Evolutionary conservation across 1,140 invertebrate genomes (phyloP), one percentile per base, ranked within the genome.

Genomic region (Drosophila pallidifrons): DNA sequence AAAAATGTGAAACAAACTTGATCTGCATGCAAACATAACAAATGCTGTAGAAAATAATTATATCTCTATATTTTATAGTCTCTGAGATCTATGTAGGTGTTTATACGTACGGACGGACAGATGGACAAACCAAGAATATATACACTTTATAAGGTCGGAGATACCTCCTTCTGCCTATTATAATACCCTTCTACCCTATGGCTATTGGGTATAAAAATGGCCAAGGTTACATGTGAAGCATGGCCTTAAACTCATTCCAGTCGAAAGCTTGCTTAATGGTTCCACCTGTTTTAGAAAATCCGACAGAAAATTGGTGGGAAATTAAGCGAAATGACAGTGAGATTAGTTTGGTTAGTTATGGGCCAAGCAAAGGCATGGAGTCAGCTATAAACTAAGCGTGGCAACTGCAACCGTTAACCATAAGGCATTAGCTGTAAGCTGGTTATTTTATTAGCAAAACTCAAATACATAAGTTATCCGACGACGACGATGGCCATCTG

Each of bases 381-480:
- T 1, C 1, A 43, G n/a, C n/a, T n/a, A 43, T 43, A 43, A 41
- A 43, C 41, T 43, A 43, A 43, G 41, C 41, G 41, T n/a, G 28
- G 20, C 10, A 25, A 28, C 20, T 51, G 20, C 47, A 51, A 28
- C 16, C 47, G 47, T 51, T 28, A 25, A 30, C 20, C 25, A 52
- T 5, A 30, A 52, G 25, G 25, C 25, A 52, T 52, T 52, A 52
- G 25, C 49, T 52, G 11, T 28, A 28, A 30, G 25, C 25, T 52
- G 58, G 11, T 45, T 28, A 51, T 70, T 70, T 60, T 63, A 45
- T 35, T 45, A 10, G 43, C 52, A 38, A 25, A 46, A 47, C 30
- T 30, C 20, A 35, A 65, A 71, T 49, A 51, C n/a, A 49, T 47
- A 15, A 55, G 46, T 28, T n/a, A 16, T 67, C 10, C 30, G 43